A percentile compares a stretch with the other conserved stretches of the same genome.
Conservation (phyloP, 2,113 vertebrate species). For the Carassius carassius region DNA sequence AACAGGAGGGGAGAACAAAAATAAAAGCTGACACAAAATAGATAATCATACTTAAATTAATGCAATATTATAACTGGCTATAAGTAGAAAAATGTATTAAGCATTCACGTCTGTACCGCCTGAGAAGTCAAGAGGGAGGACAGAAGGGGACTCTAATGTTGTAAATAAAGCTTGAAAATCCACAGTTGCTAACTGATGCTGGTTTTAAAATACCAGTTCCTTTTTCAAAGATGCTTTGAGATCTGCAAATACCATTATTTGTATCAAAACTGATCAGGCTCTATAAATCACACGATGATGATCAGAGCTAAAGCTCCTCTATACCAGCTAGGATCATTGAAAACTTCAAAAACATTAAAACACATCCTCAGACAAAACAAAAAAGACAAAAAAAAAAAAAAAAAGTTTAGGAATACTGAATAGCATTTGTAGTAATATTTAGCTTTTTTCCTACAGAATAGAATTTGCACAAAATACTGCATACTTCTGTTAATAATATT, state of each 20-base stretch:
- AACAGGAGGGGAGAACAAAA: neutral
- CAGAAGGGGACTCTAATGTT: neutral
- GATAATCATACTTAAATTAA: slow-evolving; percentile 21
- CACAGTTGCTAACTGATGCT: too few relatives aligned
- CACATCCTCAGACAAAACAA: neutral
- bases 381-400: too few relatives aligned
- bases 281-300: too few relatives aligned
- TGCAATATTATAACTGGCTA: slow-evolving; percentile 30
- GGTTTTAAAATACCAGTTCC: too few relatives aligned
- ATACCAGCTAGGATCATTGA: neutral
- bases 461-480: slow-evolving; percentile 30
- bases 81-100: neutral
- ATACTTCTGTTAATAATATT: slow-evolving; percentile 13
- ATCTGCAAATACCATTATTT: slow-evolving; percentile 5
- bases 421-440: slow-evolving; percentile 19
- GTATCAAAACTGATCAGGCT: too few relatives aligned
- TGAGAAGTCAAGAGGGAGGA: neutral
- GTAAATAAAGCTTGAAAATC: neutral
- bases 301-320: too few relatives aligned
- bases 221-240: neutral
- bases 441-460: neutral
- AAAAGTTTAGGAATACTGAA: neutral
- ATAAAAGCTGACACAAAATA: slow-evolving; percentile 1
- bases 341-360: neutral
- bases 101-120: neutral